These are phyloP conservation scores for Zelleria hepariella DNA, from an alignment of 2,888 invertebrate species.

Conservation along the genomic window DNA sequence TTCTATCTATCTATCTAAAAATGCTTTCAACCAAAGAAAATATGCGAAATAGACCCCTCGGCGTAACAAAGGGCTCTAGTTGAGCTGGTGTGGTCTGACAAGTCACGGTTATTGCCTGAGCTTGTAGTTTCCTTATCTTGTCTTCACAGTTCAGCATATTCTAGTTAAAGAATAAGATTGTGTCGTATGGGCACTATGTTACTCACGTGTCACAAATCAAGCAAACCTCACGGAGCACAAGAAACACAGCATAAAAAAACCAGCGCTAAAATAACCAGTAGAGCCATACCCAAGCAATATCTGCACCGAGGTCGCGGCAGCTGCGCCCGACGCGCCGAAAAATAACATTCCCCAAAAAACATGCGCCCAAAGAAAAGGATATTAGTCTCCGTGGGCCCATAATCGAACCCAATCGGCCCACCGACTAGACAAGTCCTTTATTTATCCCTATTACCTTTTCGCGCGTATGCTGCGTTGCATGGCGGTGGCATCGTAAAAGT, in stretches of 20 bases:
- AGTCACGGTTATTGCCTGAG: too few species aligned
- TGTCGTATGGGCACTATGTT: too few species aligned
- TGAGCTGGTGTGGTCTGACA: too few species aligned
- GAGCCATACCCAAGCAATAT: not conserved
- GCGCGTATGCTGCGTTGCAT: not conserved
- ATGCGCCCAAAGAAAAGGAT: constrained; percentile 64
- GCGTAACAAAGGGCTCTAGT: too few species aligned
- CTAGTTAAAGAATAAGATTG: too few species aligned
- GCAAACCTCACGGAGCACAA: too few species aligned
- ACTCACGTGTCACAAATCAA: too few species aligned
- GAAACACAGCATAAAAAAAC: not conserved
- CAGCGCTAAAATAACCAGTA: constrained; percentile 25
- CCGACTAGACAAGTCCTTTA: constrained; percentile 57
- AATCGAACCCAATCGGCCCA: constrained; percentile 69
- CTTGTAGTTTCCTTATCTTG: too few species aligned
- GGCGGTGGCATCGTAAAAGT: not conserved
- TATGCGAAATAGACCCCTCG: too few species aligned
- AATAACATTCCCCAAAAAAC: constrained; percentile 65
- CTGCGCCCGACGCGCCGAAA: constrained; percentile 67
- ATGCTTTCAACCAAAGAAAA: too few species aligned
- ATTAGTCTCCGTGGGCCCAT: constrained; percentile 70
- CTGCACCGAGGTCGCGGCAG: constrained; percentile 38
- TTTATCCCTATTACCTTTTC: constrained; percentile 48
- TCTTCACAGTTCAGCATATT: too few species aligned
- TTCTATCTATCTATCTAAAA: not conserved